These are phyloP conservation scores for Chrysemys picta DNA, from an alignment of 2,113 vertebrate species.

Conservation along the genomic window DNA sequence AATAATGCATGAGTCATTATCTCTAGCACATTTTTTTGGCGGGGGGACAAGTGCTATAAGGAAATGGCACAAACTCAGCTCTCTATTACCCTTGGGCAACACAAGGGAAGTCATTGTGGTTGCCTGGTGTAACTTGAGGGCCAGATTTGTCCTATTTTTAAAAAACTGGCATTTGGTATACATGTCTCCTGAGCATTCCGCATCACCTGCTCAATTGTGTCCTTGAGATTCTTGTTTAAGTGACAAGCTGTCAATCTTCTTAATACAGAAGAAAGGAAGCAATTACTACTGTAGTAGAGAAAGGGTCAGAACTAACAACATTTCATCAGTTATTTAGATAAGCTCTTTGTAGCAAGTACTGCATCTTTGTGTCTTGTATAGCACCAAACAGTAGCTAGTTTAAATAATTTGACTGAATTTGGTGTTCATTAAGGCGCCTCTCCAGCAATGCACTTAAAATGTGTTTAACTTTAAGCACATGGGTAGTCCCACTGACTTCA, in stretches of 20 bases:
- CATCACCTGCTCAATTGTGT: not conserved
- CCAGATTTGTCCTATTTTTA: not conserved
- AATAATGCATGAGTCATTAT: conserved; percentile 5
- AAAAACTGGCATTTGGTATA: not conserved
- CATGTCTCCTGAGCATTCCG: not conserved
- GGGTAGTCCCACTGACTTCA: not conserved
- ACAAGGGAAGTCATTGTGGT: not conserved
- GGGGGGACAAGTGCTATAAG: not conserved
- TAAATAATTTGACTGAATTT: not conserved
- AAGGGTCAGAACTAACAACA: not conserved
- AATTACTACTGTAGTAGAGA: not conserved
- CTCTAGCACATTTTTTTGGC: not conserved
- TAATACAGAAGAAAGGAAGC: not conserved
- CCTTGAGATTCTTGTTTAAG: not conserved
- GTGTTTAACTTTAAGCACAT: not conserved
- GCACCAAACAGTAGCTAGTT: not conserved
- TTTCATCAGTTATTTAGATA: not conserved
- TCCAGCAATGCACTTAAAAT: not conserved
- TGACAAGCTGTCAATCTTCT: not conserved
- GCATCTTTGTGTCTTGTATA: not conserved
- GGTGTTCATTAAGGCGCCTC: not conserved
- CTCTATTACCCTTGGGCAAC: not conserved
- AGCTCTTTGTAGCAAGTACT: not conserved
- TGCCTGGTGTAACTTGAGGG: not conserved
- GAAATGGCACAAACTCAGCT: not conserved